Evolutionary conservation across 2,888 invertebrate species (phyloP), one percentile per base, ranked within the genome.

Genomic region (Tetrapedia diversipes): DNA sequence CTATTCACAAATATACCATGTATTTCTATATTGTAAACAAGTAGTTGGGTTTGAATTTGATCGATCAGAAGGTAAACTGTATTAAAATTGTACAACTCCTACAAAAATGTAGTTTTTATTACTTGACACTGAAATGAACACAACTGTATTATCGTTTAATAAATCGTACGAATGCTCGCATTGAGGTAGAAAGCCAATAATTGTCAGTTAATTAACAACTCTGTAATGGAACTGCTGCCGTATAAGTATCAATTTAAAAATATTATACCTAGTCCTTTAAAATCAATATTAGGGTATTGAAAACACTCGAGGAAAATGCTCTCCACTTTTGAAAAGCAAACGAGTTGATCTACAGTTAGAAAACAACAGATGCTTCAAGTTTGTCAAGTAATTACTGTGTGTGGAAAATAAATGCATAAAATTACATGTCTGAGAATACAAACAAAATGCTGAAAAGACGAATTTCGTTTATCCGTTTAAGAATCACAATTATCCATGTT

Each of bases 261-360:
- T 16, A 10, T n/a, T 41, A n/a, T n/a, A n/a, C 19, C 10, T 1
- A 16, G 27, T 4, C 4, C 29, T 24, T 34, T 32, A 14, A 45
- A 69, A 45, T 37, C 10, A 22, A 29, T 10, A 60, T 34, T 19
- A 41, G 51, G 22, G 3, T 10, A 51, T 19, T 41, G 37, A 67
- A 22, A 27, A 65, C 6, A 37, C 41, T 0, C 22, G 39, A 45
- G 39, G 49, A 76, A 76, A 74, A 77, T 74, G 76, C 67, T 71
- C 67, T 68, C 72, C 67, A 72, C 41, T 24, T 43, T 4, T 32
- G 54, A 16, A 37, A 49, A 61, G 22, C 54, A 65, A 56, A 54
- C 65, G 16, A 43, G 22, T 22, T 53, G 22, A 77, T 11, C 32
- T 32, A 10, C 43, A 49, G 7, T 1, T 43, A 68, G 11, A 34